A percentile compares a stretch with the other conserved stretches of the same genome.
phyloP scores from a whole-genome alignment of 2,113 vertebrate species.

The Labeo rohita region DNA sequence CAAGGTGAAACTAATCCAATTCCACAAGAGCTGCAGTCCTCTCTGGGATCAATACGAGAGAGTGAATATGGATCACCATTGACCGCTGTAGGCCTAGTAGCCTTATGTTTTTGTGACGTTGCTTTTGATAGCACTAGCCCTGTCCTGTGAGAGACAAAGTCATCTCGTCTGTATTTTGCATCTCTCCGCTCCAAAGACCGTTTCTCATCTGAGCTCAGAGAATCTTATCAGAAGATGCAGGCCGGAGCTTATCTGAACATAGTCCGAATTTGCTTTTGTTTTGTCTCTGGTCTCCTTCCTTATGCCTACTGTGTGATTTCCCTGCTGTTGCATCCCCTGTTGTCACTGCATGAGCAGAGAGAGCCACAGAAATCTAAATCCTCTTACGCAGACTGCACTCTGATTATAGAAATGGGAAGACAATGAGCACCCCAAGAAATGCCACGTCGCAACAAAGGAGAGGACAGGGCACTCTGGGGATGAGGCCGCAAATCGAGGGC shows the following conservation, averaged over 20 bases:
- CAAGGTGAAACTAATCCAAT: neutral
- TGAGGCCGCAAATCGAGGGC: slow-evolving; percentile 58
- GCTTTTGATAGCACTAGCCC: neutral
- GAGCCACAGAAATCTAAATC: slow-evolving; percentile 41
- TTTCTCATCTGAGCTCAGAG: slow-evolving; percentile 37
- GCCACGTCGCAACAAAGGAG: slow-evolving; percentile 31
- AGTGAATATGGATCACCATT: slow-evolving; percentile 12
- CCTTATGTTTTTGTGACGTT: neutral
- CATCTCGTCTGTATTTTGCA: slow-evolving; percentile 44
- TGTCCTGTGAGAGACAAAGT: slow-evolving; percentile 12
- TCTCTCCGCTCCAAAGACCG: slow-evolving; percentile 42
- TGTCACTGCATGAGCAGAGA: slow-evolving; percentile 41
- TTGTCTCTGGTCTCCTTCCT: slow-evolving; percentile 45
- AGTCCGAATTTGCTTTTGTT: slow-evolving; percentile 54
- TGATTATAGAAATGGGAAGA: slow-evolving; percentile 44
- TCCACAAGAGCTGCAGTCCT: neutral
- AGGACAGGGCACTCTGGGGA: slow-evolving; percentile 60
- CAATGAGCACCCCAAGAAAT: slow-evolving; percentile 47
- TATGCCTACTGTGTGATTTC: slow-evolving; percentile 42
- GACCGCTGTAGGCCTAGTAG: neutral
- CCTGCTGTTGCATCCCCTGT: slow-evolving; percentile 31
- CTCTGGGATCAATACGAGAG: slow-evolving; percentile 5
- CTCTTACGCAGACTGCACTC: slow-evolving; percentile 32
- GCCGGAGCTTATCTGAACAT: slow-evolving; percentile 55
- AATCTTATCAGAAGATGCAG: slow-evolving; percentile 60